phyloP scores from a whole-genome alignment of 1,140 invertebrate species.

The Cotesia vestalis region DNA sequence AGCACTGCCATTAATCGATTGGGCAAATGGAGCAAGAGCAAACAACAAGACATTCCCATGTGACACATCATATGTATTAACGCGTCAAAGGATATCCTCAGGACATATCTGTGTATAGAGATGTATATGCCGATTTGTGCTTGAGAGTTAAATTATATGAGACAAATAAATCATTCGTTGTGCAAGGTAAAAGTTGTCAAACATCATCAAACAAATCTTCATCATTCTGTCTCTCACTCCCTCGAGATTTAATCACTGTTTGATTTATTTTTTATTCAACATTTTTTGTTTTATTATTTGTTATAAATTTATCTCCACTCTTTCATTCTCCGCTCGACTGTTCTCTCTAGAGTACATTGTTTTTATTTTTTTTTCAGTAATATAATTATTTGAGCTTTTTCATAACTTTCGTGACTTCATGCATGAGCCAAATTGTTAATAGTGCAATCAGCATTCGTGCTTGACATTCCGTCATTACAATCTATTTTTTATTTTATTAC shows the following conservation, averaged over 20 bases:
- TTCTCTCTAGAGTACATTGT: constrained; percentile 29
- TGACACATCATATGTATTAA: constrained; percentile 32
- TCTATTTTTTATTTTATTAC: constrained; percentile 1
- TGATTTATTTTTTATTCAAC: constrained; percentile 4
- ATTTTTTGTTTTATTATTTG: constrained; percentile 17
- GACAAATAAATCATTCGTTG: not conserved
- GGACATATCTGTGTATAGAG: constrained; percentile 16
- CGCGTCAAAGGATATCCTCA: constrained; percentile 33
- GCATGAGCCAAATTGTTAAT: constrained; percentile 50
- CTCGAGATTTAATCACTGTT: no score
- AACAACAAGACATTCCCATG: constrained; percentile 36
- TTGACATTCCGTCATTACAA: constrained; percentile 50
- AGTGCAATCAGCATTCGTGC: constrained; percentile 47
- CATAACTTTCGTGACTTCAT: constrained; percentile 47
- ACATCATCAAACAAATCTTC: constrained; percentile 2
- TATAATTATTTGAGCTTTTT: constrained; percentile 42
- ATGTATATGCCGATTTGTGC: constrained; percentile 29
- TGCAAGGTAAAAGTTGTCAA: constrained; percentile 20
- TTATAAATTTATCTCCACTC: constrained; percentile 4
- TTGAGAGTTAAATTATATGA: constrained; percentile 22
- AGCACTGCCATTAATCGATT: constrained; percentile 28
- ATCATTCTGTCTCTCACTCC: no score
- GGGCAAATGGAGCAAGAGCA: constrained; percentile 32
- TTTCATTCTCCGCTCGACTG: constrained; percentile 14
- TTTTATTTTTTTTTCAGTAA: constrained; percentile 13